Percentiles rank a stretch among this genome's conserved stretches.
phyloP scores from a whole-genome alignment of 2,888 invertebrate species.

The Pyrochroa serraticornis region DNA sequence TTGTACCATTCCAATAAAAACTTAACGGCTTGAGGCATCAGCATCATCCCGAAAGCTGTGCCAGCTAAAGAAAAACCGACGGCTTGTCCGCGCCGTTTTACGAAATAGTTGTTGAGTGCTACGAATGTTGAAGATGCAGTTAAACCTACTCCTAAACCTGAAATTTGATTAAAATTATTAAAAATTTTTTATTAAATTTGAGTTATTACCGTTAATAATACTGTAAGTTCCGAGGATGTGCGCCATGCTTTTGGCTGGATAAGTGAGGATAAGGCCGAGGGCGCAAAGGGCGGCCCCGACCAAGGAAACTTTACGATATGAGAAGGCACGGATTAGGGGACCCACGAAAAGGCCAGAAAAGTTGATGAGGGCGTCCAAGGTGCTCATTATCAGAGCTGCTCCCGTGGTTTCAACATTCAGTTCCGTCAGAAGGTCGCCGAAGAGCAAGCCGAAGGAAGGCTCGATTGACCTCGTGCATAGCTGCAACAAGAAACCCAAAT shows the following conservation, averaged over 20 bases:
- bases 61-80: slow-evolving; percentile 82
- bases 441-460: slow-evolving; percentile 81
- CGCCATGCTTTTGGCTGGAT: slow-evolving; percentile 72
- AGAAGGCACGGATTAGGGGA: slow-evolving; percentile 76
- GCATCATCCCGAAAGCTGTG: slow-evolving; percentile 78
- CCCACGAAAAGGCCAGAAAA: slow-evolving; percentile 80
- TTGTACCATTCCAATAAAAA: slow-evolving; percentile 67
- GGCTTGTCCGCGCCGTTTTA: slow-evolving; percentile 78
- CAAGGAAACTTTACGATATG: slow-evolving; percentile 73
- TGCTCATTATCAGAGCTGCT: slow-evolving; percentile 76
- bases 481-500: slow-evolving; percentile 64
- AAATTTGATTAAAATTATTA: slow-evolving; percentile 37
- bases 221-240: slow-evolving; percentile 76
- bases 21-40: slow-evolving; percentile 78
- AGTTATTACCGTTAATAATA: slow-evolving; percentile 72
- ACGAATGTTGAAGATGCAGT: slow-evolving; percentile 80
- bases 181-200: slow-evolving; percentile 15
- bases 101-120: slow-evolving; percentile 78
- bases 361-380: slow-evolving; percentile 77
- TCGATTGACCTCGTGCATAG: slow-evolving; percentile 80
- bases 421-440: slow-evolving; percentile 72
- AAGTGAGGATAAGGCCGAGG: slow-evolving; percentile 70
- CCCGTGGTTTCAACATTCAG: slow-evolving; percentile 77
- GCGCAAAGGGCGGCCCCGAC: slow-evolving; percentile 71
- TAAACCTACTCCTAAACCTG: slow-evolving; percentile 78